Conservation (phyloP, 2,113 vertebrate species). For the Galeopterus variegatus region DNA sequence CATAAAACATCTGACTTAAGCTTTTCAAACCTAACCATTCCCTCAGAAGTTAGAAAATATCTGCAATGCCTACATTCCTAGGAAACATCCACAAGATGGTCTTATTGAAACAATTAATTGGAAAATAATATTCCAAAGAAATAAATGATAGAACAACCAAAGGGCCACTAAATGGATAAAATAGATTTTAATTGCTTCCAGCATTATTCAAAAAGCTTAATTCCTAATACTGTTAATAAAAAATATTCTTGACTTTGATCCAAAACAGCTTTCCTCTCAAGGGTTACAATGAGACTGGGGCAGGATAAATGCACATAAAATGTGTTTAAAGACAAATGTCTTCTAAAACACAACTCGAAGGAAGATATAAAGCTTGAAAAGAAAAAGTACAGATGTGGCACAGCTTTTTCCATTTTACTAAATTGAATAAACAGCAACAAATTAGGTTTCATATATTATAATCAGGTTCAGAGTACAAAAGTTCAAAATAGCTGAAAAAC, state of each 20-base stretch:
- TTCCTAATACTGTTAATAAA: not conserved
- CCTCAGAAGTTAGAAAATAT: not conserved
- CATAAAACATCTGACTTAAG: not conserved
- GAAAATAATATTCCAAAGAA: not conserved
- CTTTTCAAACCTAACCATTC: not conserved
- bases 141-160: not conserved
- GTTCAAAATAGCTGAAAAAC: not conserved
- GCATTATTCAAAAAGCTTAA: not conserved
- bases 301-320: not conserved
- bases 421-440: not conserved
- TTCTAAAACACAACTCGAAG: not conserved
- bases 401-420: not conserved
- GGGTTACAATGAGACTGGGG: not conserved
- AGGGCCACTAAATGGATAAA: not conserved
- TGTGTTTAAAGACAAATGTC: not conserved
- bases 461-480: not conserved
- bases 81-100: not conserved
- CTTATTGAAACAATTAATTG: constrained; percentile 29
- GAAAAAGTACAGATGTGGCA: not conserved
- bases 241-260: not conserved
- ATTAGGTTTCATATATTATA: not conserved
- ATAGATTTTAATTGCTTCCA: not conserved
- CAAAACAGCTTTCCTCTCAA: not conserved
- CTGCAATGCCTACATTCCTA: not conserved
- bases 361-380: not conserved